Conservation (phyloP, 23 tunicate genomes). For the Trididemnum nubilum region DNA sequence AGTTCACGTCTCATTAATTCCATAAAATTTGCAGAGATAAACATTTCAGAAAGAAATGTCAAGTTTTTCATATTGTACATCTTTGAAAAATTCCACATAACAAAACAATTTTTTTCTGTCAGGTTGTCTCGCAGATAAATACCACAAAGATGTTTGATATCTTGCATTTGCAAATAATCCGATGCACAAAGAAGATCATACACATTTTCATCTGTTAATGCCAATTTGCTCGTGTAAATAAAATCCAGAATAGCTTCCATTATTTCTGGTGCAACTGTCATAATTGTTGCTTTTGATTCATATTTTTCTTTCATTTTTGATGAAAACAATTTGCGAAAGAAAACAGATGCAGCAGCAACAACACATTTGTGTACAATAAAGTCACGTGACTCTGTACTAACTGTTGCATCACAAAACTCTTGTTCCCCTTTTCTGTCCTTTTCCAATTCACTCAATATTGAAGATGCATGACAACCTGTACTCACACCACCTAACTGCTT, state of each 20-base stretch:
- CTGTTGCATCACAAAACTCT: conserved; percentile 14
- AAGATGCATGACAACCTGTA: not conserved
- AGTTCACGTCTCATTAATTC: conserved; percentile 1
- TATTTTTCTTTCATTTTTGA: conserved; percentile 32
- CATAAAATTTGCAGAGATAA: not conserved
- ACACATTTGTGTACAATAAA: conserved; percentile 29
- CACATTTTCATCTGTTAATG: conserved; percentile 14
- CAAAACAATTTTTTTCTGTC: conserved; percentile 4
- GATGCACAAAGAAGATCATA: conserved; percentile 28
- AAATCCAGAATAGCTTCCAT: conserved; percentile 25
- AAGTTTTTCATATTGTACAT: conserved; percentile 13
- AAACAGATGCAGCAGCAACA: conserved; percentile 12
- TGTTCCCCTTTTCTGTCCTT: conserved; percentile 20
- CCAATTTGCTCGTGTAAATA: conserved; percentile 9
- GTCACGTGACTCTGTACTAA: not conserved
- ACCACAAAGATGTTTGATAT: conserved; percentile 10
- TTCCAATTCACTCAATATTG: not conserved
- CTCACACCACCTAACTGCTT: not conserved
- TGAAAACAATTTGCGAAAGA: conserved; percentile 22
- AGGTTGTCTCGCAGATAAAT: not conserved
- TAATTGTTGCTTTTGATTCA: conserved; percentile 18
- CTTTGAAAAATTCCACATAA: conserved; percentile 26
- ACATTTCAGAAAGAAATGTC: not conserved
- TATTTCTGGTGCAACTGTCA: not conserved
- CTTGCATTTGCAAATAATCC: conserved; percentile 18